Percentiles rank a stretch among this genome's conserved stretches.
Evolutionary conservation across 2,888 invertebrate genomes (phyloP).

Genomic region (Sarcophaga variegata): DNA sequence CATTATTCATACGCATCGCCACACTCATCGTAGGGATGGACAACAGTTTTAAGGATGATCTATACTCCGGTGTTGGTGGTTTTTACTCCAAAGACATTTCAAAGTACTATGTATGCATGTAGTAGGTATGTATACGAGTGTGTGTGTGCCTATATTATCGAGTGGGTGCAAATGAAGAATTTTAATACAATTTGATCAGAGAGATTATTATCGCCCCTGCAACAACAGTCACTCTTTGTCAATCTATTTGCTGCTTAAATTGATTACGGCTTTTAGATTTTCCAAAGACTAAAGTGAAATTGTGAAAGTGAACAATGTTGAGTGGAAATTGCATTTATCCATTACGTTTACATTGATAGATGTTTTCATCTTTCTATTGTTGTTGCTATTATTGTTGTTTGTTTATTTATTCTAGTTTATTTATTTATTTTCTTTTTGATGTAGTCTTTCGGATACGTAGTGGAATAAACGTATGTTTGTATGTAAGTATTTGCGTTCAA

Average conservation of each 20-base stretch:
- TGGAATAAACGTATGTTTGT: not conserved
- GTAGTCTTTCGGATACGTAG: not conserved
- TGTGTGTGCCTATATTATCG: no score
- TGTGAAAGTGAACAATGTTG: constrained; percentile 14
- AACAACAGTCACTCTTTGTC: no score
- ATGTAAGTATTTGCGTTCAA: not conserved
- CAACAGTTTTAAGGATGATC: constrained; percentile 24
- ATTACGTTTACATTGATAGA: constrained; percentile 16
- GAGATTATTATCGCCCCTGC: no score
- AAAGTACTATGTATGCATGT: not conserved
- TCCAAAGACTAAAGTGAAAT: not conserved
- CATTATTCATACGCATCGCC: constrained; percentile 69
- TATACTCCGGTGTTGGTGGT: not conserved
- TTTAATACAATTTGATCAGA: no score
- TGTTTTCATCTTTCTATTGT: not conserved
- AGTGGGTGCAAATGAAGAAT: not conserved
- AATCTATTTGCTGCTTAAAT: no score
- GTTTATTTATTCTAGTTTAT: constrained; percentile 7
- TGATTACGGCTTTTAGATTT: no score
- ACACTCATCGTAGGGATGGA: constrained; percentile 66
- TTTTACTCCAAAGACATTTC: not conserved
- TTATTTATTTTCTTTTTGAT: not conserved
- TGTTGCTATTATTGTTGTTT: not conserved
- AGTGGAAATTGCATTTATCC: constrained; percentile 38
- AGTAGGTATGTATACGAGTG: not conserved